phyloP scores from a whole-genome alignment of 2,797 vertebrate genomes.

The Buphagus erythrorhynchus region DNA sequence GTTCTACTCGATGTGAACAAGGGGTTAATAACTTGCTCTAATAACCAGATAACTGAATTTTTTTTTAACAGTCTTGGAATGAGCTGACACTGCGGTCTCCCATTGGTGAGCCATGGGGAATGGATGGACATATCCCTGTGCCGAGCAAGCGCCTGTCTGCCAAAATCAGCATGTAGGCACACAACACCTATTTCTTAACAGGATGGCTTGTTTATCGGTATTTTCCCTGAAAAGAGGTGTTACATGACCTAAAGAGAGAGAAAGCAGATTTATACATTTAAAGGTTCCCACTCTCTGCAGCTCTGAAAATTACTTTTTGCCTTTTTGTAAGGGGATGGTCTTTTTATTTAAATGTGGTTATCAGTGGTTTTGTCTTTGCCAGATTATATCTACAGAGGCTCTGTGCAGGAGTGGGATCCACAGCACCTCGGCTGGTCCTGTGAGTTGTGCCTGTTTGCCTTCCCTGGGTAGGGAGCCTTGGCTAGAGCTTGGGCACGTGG shows the following conservation, averaged over 20 bases:
- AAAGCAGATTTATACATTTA: background rate
- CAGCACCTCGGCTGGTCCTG: background rate
- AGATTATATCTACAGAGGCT: background rate
- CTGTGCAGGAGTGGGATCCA: background rate
- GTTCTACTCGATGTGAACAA: rapidly evolving
- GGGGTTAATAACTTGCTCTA: background rate
- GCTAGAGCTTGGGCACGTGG: background rate
- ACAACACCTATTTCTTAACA: background rate
- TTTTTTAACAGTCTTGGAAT: background rate
- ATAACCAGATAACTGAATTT: background rate
- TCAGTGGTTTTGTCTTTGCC: slow-evolving; percentile 17
- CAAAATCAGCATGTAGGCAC: background rate
- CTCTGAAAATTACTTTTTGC: slow-evolving; percentile 29
- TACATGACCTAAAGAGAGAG: background rate
- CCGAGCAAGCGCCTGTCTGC: rapidly evolving
- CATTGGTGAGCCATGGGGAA: background rate
- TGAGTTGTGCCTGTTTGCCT: background rate
- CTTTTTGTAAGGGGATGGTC: background rate
- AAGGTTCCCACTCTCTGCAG: background rate
- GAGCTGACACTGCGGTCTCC: background rate
- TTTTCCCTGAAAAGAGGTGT: background rate
- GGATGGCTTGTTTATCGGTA: background rate
- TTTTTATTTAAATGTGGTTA: background rate
- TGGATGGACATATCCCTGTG: background rate
- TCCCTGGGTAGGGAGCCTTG: background rate